phyloP scores from a whole-genome alignment of 2,888 invertebrate genomes.

The Marasmarcha lunaedactyla region DNA sequence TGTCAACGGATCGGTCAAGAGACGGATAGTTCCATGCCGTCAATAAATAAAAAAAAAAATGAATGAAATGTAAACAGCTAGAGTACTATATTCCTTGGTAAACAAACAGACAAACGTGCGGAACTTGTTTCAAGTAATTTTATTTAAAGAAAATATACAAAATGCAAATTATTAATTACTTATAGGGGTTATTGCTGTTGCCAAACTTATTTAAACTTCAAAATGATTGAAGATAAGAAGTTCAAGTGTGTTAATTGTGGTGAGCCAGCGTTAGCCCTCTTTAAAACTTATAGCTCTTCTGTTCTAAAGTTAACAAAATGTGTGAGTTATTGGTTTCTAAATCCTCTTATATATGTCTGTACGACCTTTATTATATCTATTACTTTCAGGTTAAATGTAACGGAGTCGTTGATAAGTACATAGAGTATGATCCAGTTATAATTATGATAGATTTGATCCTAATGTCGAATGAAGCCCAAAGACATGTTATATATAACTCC shows the following conservation, averaged over 20 bases:
- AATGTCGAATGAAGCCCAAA: conserved; percentile 83
- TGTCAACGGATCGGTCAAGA: too few species aligned
- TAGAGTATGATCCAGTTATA: conserved; percentile 91
- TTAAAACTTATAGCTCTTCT: conserved; percentile 76
- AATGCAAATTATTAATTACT: too few species aligned
- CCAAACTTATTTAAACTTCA: too few species aligned
- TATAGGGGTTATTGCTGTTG: too few species aligned
- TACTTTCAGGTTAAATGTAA: conserved; percentile 78
- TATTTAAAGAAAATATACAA: too few species aligned
- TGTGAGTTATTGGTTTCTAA: conserved; percentile 64
- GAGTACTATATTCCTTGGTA: too few species aligned
- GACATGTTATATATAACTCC: conserved; percentile 87
- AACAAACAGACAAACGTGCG: too few species aligned
- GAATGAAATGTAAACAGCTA: too few species aligned
- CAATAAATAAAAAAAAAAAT: too few species aligned
- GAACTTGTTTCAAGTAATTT: too few species aligned
- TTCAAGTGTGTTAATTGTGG: conserved; percentile 79
- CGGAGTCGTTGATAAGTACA: conserved; percentile 86
- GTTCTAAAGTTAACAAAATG: conserved; percentile 81
- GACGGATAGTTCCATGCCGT: too few species aligned
- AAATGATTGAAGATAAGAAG: conserved; percentile 23
- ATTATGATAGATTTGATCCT: conserved; percentile 87
- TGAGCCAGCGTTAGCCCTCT: conserved; percentile 70
- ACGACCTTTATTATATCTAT: neutral
- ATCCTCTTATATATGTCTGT: conserved; percentile 3